Conservation (phyloP, 1,140 invertebrate genomes). For the Rhysida immarginata region DNA sequence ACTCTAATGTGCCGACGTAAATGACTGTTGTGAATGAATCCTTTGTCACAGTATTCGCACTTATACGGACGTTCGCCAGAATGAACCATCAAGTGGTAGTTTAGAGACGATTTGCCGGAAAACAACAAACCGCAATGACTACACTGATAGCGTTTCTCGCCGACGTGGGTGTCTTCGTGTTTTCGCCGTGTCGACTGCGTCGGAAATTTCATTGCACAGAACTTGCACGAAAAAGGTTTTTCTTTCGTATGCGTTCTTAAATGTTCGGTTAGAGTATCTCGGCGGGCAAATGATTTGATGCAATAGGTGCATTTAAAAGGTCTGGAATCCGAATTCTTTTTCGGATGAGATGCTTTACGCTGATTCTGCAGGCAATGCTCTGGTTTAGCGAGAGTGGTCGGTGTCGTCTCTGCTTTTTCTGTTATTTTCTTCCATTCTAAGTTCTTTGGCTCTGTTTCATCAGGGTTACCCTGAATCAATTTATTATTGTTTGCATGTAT, state of each 20-base stretch:
- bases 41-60: conserved; percentile 26
- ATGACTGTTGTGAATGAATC: conserved; percentile 38
- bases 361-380: no score
- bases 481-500: no score
- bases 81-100: conserved; percentile 28
- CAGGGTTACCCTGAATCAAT: no score
- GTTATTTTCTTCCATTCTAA: no score
- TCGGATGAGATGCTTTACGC: no score
- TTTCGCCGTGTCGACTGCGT: conserved; percentile 31
- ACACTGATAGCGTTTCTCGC: conserved; percentile 28
- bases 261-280: conserved; percentile 17
- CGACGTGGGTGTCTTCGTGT: conserved; percentile 29
- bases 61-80: background rate
- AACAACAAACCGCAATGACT: conserved; percentile 32
- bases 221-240: conserved; percentile 27
- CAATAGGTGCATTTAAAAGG: background rate
- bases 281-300: background rate
- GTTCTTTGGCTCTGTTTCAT: no score
- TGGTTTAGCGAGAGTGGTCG: no score
- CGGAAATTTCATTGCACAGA: conserved; percentile 28
- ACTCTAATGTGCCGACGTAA: conserved; percentile 39
- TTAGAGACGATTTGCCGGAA: conserved; percentile 30
- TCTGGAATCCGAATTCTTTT: background rate
- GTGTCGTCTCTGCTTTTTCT: no score
- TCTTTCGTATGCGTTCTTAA: conserved; percentile 25